Percentiles rank a stretch among this genome's conserved stretches.
phyloP scores from a whole-genome alignment of 2,888 invertebrate genomes.

The Microctonus hyperodae region DNA sequence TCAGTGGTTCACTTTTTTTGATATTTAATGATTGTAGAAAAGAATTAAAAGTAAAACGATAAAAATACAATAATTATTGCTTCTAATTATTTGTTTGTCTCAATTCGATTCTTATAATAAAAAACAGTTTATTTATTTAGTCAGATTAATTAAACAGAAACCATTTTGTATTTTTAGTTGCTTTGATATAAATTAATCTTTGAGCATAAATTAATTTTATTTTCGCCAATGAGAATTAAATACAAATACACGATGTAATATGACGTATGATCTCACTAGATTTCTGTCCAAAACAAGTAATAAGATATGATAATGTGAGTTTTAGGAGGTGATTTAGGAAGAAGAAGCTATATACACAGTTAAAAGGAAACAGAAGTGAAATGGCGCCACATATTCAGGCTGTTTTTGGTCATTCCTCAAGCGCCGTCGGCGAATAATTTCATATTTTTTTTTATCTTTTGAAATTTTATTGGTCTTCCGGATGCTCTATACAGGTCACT shows the following conservation, averaged over 20 bases:
- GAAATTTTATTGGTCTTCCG: too few relatives aligned
- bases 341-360: slow-evolving; percentile 6
- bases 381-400: slow-evolving; percentile 43
- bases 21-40: background rate
- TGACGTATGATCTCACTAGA: slow-evolving; percentile 24
- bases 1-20: background rate
- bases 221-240: too few relatives aligned
- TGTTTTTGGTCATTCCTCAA: slow-evolving; percentile 38
- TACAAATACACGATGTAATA: too few relatives aligned
- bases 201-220: too few relatives aligned
- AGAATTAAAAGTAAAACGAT: background rate
- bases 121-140: too few relatives aligned
- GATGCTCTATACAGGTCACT: slow-evolving; percentile 15
- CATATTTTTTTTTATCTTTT: slow-evolving; percentile 19
- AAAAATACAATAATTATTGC: background rate
- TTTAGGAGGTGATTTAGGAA: slow-evolving; percentile 29
- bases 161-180: too few relatives aligned
- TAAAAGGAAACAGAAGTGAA: slow-evolving; percentile 36
- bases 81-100: background rate
- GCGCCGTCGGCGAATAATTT: slow-evolving; percentile 31
- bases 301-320: slow-evolving; percentile 38
- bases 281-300: slow-evolving; percentile 40
- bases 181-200: too few relatives aligned
- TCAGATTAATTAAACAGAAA: too few relatives aligned
- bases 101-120: too few relatives aligned